Evolutionary conservation across 1,140 invertebrate genomes (phyloP).

Genomic region (Eueides isabella): DNA sequence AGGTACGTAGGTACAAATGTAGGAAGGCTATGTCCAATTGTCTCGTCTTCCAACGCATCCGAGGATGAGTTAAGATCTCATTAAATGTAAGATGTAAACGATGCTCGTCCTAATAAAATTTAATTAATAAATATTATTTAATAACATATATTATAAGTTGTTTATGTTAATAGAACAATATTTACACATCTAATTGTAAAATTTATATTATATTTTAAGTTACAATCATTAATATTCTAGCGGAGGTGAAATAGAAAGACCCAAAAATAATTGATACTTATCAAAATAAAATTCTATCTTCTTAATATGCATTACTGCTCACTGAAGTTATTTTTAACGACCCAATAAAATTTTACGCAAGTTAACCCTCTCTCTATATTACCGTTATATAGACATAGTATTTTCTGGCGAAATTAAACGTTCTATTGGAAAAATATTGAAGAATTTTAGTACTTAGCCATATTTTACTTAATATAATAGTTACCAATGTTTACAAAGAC

Average conservation of each 20-base stretch:
- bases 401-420: neutral
- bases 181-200: neutral
- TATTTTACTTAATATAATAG: neutral
- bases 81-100: constrained; percentile 28
- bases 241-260: neutral
- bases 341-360: constrained; percentile 5
- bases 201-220: neutral
- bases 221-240: neutral
- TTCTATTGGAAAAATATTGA: constrained; percentile 2
- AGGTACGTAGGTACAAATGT: neutral
- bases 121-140: neutral
- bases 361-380: neutral
- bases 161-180: neutral
- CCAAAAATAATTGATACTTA: neutral
- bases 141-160: neutral
- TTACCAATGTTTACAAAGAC: neutral
- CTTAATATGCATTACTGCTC: neutral
- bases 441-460: neutral
- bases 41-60: constrained; percentile 46
- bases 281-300: neutral
- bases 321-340: constrained; percentile 2
- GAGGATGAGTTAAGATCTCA: constrained; percentile 40
- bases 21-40: constrained; percentile 30
- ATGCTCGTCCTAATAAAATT: constrained; percentile 3
- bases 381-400: neutral